Evolutionary conservation across 2,888 invertebrate species (phyloP).

Genomic region (Azorinus chamasolen): DNA sequence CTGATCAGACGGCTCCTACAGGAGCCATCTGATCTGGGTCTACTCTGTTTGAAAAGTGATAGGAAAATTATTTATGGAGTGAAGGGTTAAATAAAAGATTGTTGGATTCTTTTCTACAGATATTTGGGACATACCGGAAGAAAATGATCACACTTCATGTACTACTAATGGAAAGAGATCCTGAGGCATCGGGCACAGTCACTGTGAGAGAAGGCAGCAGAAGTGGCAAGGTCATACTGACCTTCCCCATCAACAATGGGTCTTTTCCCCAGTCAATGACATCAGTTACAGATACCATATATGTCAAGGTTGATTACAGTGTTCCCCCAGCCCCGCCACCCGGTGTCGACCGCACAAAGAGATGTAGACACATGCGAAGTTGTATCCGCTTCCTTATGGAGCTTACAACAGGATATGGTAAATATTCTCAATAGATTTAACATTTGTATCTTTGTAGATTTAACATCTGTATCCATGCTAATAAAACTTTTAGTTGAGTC

Average conservation of each 20-base stretch:
- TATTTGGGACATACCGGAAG: constrained; percentile 19
- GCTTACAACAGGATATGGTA: constrained; percentile 75
- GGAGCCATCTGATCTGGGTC: too few relatives aligned
- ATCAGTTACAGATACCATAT: constrained; percentile 93
- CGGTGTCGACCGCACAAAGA: constrained; percentile 41
- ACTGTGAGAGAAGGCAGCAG: constrained; percentile 74
- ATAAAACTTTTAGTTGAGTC: too few relatives aligned
- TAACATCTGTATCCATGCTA: too few relatives aligned
- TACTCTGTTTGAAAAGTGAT: too few relatives aligned
- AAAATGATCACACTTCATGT: constrained; percentile 95
- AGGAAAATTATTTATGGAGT: too few relatives aligned
- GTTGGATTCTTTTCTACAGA: constrained; percentile 7
- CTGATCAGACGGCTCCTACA: too few relatives aligned
- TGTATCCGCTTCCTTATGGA: constrained; percentile 78
- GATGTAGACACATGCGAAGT: constrained; percentile 71
- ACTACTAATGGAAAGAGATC: constrained; percentile 91
- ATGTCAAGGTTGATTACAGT: constrained; percentile 90
- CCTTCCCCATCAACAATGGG: constrained; percentile 92
- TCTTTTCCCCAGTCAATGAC: constrained; percentile 93
- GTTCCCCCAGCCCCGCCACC: constrained; percentile 62
- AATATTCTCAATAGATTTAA: constrained; percentile 87
- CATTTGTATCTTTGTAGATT: too few relatives aligned
- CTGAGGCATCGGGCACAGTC: constrained; percentile 88
- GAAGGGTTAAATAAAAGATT: not conserved
- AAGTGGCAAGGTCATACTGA: constrained; percentile 90